Percentiles rank a stretch among this genome's conserved stretches.
These are phyloP conservation scores for Oryzias melastigma DNA, from an alignment of 2,113 vertebrate species.

Conservation along the genomic window DNA sequence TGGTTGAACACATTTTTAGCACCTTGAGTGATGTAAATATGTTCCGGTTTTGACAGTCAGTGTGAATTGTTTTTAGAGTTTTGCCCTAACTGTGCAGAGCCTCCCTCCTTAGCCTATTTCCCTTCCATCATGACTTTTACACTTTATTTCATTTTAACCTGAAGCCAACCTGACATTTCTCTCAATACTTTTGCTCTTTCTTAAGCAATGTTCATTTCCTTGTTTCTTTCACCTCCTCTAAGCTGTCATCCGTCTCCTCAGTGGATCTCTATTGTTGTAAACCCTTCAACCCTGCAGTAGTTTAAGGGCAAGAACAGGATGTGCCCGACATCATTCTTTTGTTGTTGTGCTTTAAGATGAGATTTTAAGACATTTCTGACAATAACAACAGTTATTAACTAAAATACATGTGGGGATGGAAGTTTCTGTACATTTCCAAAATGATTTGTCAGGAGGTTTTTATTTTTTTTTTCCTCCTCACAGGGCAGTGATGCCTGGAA, in stretches of 20 bases:
- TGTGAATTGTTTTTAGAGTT: not conserved
- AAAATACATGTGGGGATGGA: not conserved
- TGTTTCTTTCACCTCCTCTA: conserved; percentile 58
- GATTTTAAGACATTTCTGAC: not conserved
- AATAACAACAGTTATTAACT: too few relatives aligned
- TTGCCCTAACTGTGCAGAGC: not conserved
- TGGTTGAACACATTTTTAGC: too few relatives aligned
- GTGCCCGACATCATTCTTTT: not conserved
- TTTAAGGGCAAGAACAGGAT: not conserved
- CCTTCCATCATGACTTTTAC: conserved; percentile 20
- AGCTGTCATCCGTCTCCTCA: conserved; percentile 7
- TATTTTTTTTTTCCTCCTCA: not conserved
- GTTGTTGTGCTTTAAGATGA: conserved; percentile 6
- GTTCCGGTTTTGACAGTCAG: not conserved
- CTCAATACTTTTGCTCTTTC: conserved; percentile 16
- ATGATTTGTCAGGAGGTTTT: not conserved
- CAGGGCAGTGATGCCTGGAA: conserved; percentile 91
- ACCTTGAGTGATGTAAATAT: not conserved
- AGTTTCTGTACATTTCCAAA: too few relatives aligned
- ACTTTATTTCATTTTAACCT: conserved; percentile 43
- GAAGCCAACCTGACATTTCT: conserved; percentile 26
- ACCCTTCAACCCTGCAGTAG: conserved; percentile 8
- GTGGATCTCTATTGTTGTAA: conserved; percentile 23
- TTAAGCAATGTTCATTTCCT: conserved; percentile 39
- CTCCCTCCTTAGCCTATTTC: conserved; percentile 19